phyloP scores from a whole-genome alignment of 2,888 invertebrate genomes.

The Pristionchus entomophagus region DNA sequence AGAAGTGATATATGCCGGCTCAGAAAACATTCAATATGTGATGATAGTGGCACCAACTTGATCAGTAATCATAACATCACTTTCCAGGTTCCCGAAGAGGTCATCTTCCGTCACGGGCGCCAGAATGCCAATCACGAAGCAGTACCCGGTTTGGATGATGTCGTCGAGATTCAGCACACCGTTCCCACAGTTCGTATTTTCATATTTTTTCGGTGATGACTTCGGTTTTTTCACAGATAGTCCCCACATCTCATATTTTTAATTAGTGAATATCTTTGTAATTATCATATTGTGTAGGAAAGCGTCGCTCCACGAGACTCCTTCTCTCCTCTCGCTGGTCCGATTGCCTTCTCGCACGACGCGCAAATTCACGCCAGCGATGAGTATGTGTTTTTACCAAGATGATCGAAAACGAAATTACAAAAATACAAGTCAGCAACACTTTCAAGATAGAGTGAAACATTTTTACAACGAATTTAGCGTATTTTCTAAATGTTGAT shows the following conservation, averaged over 20 bases:
- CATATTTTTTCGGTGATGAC: neutral
- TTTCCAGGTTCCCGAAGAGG: conserved; percentile 17
- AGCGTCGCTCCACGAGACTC: neutral
- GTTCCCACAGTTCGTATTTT: neutral
- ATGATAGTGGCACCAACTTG: too few relatives aligned
- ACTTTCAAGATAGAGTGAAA: neutral
- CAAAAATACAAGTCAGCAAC: too few relatives aligned
- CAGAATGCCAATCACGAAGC: neutral
- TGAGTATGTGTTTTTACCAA: neutral
- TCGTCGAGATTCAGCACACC: conserved; percentile 33
- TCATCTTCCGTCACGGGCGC: conserved; percentile 15
- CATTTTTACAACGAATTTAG: too few relatives aligned
- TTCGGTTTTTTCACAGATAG: neutral
- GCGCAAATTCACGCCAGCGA: neutral
- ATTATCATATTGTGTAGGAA: too few relatives aligned
- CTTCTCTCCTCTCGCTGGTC: neutral
- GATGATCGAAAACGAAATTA: too few relatives aligned
- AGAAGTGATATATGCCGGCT: too few relatives aligned
- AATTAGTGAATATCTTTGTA: too few relatives aligned
- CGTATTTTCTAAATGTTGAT: too few relatives aligned
- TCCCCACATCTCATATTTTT: too few relatives aligned
- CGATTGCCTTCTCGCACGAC: neutral
- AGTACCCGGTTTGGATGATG: neutral
- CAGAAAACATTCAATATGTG: neutral
- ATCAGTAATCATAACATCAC: too few relatives aligned